Percentiles rank a stretch among this genome's conserved stretches.
Conservation (phyloP, 2,113 vertebrate genomes). For the Eurypyga helias region DNA sequence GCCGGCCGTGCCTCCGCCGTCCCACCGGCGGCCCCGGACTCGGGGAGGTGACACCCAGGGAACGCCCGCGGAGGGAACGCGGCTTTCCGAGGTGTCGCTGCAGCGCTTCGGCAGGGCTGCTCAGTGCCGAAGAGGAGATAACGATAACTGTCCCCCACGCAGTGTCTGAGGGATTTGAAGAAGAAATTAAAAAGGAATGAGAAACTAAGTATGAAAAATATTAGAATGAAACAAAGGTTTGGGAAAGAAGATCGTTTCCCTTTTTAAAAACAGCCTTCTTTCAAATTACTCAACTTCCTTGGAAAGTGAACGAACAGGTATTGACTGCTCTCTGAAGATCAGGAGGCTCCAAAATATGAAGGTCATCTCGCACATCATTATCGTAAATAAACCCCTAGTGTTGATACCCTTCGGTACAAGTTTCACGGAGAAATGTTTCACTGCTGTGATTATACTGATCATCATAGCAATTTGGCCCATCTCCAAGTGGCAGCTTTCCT, state of each 20-base stretch:
- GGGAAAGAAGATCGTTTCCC: background rate
- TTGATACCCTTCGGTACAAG: background rate
- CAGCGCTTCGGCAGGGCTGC: fast-evolving
- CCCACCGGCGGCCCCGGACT: too few relatives aligned
- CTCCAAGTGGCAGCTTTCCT: background rate
- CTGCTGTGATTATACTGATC: background rate
- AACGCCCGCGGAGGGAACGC: fast-evolving
- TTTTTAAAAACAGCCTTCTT: background rate
- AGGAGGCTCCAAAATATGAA: background rate
- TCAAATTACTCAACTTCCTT: background rate
- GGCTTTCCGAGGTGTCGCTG: fast-evolving
- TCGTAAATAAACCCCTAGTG: background rate
- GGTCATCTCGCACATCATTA: background rate
- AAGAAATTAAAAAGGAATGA: background rate
- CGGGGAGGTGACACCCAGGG: fast-evolving
- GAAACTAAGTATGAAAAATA: background rate
- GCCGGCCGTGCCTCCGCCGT: background rate
- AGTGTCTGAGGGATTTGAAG: background rate
- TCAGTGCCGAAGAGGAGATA: fast-evolving
- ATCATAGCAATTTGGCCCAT: background rate
- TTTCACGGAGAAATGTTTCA: background rate
- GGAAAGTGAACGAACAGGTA: background rate
- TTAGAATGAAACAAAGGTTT: background rate
- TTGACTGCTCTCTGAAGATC: background rate
- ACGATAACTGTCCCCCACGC: too few relatives aligned